Conservation (phyloP, 2,797 vertebrate species). For the Anableps anableps region DNA sequence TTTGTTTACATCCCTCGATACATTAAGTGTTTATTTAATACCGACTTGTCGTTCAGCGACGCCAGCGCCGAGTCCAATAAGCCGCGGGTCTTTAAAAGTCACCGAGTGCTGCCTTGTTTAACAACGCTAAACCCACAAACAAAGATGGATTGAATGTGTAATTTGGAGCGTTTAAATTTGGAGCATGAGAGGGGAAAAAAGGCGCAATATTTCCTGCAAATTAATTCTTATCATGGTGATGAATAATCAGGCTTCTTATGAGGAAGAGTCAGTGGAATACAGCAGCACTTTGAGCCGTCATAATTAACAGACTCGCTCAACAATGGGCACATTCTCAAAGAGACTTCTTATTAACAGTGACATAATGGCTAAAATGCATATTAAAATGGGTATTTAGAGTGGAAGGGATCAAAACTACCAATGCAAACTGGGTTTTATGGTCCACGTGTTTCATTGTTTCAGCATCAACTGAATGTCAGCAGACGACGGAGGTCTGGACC, state of each 20-base stretch:
- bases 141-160: constrained; percentile 80
- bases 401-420: constrained; percentile 71
- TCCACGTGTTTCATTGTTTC: constrained; percentile 65
- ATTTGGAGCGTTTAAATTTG: constrained; percentile 80
- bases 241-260: constrained; percentile 78
- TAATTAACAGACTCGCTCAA: constrained; percentile 80
- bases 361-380: constrained; percentile 72
- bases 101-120: constrained; percentile 73
- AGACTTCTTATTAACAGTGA: constrained; percentile 75
- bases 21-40: constrained; percentile 75
- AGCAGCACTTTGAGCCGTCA: constrained; percentile 75
- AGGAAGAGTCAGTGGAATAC: constrained; percentile 75
- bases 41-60: constrained; percentile 66
- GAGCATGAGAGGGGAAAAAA: constrained; percentile 45
- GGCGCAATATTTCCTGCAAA: constrained; percentile 69
- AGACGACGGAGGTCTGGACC: constrained; percentile 45
- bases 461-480: constrained; percentile 54
- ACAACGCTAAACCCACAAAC: constrained; percentile 83
- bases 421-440: constrained; percentile 70
- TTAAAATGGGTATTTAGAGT: constrained; percentile 74
- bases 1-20: constrained; percentile 70
- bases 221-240: constrained; percentile 82
- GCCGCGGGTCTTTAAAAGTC: constrained; percentile 72
- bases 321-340: constrained; percentile 78
- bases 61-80: constrained; percentile 70